Conservation (phyloP, 2,113 vertebrate genomes). For the Thamnophis sirtalis region DNA sequence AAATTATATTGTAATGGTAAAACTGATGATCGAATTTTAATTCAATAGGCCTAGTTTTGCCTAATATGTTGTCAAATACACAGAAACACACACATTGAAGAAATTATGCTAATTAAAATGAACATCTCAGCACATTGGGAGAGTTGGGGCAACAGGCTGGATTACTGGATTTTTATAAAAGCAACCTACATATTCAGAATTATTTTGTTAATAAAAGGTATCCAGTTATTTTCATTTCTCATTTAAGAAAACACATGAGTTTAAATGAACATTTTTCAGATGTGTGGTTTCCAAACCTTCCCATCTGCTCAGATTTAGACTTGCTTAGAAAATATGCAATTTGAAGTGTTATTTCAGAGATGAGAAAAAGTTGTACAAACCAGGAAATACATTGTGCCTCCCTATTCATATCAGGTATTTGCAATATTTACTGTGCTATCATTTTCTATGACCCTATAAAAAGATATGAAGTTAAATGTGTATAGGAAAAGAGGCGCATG, state of each 20-base stretch:
- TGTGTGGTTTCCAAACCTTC: not conserved
- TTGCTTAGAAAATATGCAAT: slow-evolving; percentile 18
- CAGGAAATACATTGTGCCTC: slow-evolving; percentile 40
- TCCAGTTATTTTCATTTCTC: not conserved
- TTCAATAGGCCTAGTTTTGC: not conserved
- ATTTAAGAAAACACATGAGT: not conserved
- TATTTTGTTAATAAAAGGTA: not conserved
- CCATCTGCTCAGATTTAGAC: not conserved
- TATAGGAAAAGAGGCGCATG: slow-evolving; percentile 55
- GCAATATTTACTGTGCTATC: slow-evolving; percentile 56
- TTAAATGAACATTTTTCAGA: not conserved
- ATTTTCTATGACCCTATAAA: slow-evolving; percentile 64
- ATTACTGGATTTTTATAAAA: not conserved
- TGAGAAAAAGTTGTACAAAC: slow-evolving; percentile 3
- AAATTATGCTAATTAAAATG: not conserved
- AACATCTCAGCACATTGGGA: not conserved
- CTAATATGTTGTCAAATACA: not conserved
- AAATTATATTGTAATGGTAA: rapidly evolving
- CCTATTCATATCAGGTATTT: slow-evolving; percentile 60
- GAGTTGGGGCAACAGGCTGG: not conserved
- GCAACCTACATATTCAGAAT: not conserved
- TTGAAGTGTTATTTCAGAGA: slow-evolving; percentile 10
- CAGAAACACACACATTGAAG: not conserved
- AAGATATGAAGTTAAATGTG: slow-evolving; percentile 60
- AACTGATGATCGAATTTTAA: rapidly evolving